A percentile compares a stretch with the other conserved stretches of the same genome.
phyloP scores from a whole-genome alignment of 2,113 vertebrate genomes.

The Triplophysa siluroides region DNA sequence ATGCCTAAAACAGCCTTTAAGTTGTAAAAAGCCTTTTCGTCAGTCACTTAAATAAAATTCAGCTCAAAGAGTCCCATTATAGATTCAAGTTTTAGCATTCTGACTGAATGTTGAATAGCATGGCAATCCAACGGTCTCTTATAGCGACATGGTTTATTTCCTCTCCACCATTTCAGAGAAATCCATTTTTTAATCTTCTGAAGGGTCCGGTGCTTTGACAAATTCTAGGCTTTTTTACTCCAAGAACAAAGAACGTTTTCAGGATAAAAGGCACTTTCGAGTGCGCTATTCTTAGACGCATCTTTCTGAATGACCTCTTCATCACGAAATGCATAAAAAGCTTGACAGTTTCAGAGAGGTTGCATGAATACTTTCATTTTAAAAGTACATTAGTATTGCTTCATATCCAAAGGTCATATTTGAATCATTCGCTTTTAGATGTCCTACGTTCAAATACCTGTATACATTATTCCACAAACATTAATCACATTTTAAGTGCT shows the following conservation, averaged over 20 bases:
- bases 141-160: slow-evolving; percentile 29
- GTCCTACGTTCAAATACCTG: background rate
- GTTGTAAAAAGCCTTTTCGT: background rate
- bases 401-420: background rate
- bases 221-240: slow-evolving; percentile 1
- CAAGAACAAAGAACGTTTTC: slow-evolving; percentile 40
- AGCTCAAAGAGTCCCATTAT: background rate
- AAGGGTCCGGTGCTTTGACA: slow-evolving; percentile 27
- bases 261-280: slow-evolving; percentile 30
- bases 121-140: slow-evolving; percentile 16
- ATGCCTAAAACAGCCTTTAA: background rate
- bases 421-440: background rate
- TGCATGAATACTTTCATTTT: slow-evolving; percentile 1
- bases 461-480: background rate
- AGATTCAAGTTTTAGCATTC: background rate
- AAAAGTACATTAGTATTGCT: background rate
- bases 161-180: slow-evolving; percentile 29
- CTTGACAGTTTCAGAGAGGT: slow-evolving; percentile 12
- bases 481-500: background rate
- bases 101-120: slow-evolving; percentile 14
- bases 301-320: slow-evolving; percentile 32
- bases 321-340: slow-evolving; percentile 41
- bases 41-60: background rate
- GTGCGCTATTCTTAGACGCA: slow-evolving; percentile 37
- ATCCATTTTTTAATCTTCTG: slow-evolving; percentile 47